Evolutionary conservation across 2,888 invertebrate genomes (phyloP).

Genomic region (Aphodius granarius): DNA sequence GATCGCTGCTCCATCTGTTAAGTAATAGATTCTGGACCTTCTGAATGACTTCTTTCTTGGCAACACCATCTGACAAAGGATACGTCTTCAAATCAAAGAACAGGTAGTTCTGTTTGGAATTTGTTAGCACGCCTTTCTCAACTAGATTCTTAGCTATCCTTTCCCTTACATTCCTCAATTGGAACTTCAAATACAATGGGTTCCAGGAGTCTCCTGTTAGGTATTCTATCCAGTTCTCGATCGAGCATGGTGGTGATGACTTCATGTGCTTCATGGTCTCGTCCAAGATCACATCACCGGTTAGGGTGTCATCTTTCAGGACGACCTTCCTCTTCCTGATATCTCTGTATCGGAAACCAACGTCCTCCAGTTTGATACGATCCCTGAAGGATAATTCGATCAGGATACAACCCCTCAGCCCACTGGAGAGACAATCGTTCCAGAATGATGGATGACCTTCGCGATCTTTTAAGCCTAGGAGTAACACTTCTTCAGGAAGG

Average conservation of each 20-base stretch:
- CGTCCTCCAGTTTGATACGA: slow-evolving; percentile 88
- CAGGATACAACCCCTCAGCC: slow-evolving; percentile 91
- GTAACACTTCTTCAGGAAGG: slow-evolving; percentile 97
- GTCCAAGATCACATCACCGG: slow-evolving; percentile 89
- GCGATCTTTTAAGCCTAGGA: slow-evolving; percentile 96
- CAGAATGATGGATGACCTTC: slow-evolving; percentile 99
- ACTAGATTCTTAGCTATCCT: slow-evolving; percentile 95
- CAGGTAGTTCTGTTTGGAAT: slow-evolving; percentile 96
- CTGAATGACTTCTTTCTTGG: slow-evolving; percentile 90
- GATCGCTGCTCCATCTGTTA: slow-evolving; percentile 89
- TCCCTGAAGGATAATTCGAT: slow-evolving; percentile 91
- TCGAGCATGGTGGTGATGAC: slow-evolving; percentile 90
- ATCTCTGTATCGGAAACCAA: slow-evolving; percentile 88
- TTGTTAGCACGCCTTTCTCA: slow-evolving; percentile 94
- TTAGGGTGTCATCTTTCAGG: slow-evolving; percentile 80
- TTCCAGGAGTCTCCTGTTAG: slow-evolving; percentile 98
- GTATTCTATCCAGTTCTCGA: slow-evolving; percentile 97
- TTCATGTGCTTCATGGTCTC: slow-evolving; percentile 92
- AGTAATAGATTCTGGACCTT: slow-evolving; percentile 94
- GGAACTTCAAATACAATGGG: slow-evolving; percentile 92
- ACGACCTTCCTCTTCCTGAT: slow-evolving; percentile 77
- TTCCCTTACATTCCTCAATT: slow-evolving; percentile 94
- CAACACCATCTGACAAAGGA: slow-evolving; percentile 87
- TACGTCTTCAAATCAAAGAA: slow-evolving; percentile 98
- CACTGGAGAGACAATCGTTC: slow-evolving; percentile 98